These are phyloP conservation scores for Galaxias olidus DNA, from an alignment of 2,797 vertebrate genomes.

Conservation along the genomic window DNA sequence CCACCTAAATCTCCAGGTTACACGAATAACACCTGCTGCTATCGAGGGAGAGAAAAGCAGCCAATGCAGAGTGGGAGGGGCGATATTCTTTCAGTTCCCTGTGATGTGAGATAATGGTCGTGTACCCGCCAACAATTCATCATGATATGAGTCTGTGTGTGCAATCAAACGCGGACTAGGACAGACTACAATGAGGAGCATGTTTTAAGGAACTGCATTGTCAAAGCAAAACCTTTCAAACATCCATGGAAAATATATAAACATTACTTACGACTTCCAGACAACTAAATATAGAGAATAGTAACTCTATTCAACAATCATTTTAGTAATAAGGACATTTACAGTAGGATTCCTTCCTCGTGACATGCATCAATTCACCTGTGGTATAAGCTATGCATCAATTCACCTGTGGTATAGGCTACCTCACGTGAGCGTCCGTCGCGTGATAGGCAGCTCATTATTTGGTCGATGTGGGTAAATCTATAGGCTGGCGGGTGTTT, in stretches of 20 bases:
- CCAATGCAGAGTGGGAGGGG: constrained; percentile 52
- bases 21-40: constrained; percentile 80
- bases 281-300: too few species aligned
- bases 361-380: too few species aligned
- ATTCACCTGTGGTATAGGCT: too few species aligned
- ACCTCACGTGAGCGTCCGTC: not conserved
- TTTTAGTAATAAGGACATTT: too few species aligned
- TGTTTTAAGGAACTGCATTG: too few species aligned
- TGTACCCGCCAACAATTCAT: constrained; percentile 38
- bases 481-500: constrained; percentile 38
- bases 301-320: too few species aligned
- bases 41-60: constrained; percentile 23
- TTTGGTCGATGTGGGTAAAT: constrained; percentile 55
- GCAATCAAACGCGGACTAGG: constrained; percentile 12
- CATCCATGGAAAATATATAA: too few species aligned
- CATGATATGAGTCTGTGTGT: constrained; percentile 34
- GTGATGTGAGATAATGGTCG: constrained; percentile 69
- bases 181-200: not conserved
- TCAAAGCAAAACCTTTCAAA: too few species aligned
- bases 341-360: too few species aligned
- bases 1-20: constrained; percentile 65
- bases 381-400: too few species aligned
- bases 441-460: constrained; percentile 37
- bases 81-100: constrained; percentile 51
- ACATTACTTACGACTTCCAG: too few species aligned